Evolutionary conservation across 2,113 vertebrate genomes (phyloP).

Genomic region (Piaya cayana): DNA sequence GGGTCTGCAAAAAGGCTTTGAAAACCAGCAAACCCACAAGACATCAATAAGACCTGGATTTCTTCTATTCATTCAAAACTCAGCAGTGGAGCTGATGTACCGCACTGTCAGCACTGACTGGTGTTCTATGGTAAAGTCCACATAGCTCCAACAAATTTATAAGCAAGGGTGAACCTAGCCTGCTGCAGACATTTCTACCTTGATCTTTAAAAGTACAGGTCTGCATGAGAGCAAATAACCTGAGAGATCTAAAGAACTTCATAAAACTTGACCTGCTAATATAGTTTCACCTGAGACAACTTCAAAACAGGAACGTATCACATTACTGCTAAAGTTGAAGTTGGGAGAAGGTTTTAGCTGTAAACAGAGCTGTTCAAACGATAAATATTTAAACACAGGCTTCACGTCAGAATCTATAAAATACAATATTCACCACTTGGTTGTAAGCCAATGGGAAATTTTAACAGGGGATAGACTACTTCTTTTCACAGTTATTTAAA

Average conservation of each 20-base stretch:
- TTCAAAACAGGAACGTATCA: background rate
- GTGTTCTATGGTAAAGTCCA: background rate
- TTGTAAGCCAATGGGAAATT: constrained; percentile 61
- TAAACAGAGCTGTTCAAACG: constrained; percentile 51
- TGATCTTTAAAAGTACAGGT: background rate
- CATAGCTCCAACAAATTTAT: background rate
- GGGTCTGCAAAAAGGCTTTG: background rate
- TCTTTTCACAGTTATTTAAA: constrained; percentile 69
- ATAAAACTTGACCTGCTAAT: background rate
- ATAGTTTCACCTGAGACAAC: background rate
- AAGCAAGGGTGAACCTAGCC: background rate
- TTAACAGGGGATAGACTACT: constrained; percentile 48
- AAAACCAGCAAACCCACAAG: background rate
- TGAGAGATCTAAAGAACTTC: background rate
- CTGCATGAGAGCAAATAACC: background rate
- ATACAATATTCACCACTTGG: constrained; percentile 57
- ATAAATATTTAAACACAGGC: constrained; percentile 68
- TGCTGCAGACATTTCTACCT: background rate
- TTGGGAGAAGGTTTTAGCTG: constrained; percentile 4
- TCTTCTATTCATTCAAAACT: background rate
- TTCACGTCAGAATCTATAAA: constrained; percentile 62
- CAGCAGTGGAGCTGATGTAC: background rate
- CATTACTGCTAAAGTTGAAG: background rate
- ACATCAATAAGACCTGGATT: background rate
- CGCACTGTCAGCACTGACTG: background rate